Conservation (phyloP, 2,797 vertebrate genomes). For the Prionace glauca region DNA sequence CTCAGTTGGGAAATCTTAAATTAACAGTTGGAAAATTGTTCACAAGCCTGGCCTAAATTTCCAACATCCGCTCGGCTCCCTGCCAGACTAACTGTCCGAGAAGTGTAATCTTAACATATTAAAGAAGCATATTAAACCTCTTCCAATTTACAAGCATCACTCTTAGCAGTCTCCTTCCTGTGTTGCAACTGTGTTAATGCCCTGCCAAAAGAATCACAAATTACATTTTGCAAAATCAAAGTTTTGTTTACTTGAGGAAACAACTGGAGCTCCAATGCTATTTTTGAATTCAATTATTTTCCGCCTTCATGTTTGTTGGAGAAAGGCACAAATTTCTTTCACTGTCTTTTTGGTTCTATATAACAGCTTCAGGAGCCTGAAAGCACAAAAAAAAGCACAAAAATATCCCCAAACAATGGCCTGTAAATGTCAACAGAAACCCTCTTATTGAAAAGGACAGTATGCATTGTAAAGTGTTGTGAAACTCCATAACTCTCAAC, state of each 20-base stretch:
- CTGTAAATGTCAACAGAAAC: neutral
- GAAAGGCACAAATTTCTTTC: neutral
- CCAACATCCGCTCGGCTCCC: neutral
- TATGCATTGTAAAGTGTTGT: too few species aligned
- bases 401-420: neutral
- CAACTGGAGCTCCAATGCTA: neutral
- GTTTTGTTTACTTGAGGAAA: conserved; percentile 26
- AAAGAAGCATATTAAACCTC: neutral
- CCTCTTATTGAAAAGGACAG: neutral
- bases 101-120: neutral
- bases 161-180: neutral
- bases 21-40: neutral
- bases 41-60: neutral
- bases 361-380: neutral
- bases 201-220: conserved; percentile 8
- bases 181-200: neutral
- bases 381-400: neutral
- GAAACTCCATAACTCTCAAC: too few species aligned
- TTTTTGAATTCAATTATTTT: neutral
- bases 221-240: neutral
- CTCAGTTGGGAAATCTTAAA: neutral
- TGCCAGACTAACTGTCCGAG: neutral
- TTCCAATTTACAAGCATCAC: neutral
- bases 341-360: neutral
- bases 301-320: neutral